phyloP scores from a whole-genome alignment of 2,797 vertebrate species.

The Corythornis leucogaster region DNA sequence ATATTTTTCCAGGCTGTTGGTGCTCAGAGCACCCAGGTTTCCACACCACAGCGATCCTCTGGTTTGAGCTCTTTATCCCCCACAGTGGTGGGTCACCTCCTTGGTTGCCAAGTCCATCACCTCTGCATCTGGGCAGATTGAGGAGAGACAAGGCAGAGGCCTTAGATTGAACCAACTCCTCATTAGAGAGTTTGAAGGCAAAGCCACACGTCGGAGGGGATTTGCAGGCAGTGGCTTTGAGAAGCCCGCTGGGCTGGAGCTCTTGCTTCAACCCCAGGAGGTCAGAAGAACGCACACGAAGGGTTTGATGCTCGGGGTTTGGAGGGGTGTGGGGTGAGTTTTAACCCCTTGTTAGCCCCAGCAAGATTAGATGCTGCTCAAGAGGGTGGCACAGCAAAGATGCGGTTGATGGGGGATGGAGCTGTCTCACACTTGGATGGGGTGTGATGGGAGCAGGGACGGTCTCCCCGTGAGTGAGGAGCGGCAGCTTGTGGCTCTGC shows the following conservation, averaged over 20 bases:
- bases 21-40: background rate
- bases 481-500: background rate
- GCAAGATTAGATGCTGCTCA: accelerated
- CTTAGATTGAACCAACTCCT: background rate
- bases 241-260: background rate
- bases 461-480: background rate
- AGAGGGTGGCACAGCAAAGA: accelerated
- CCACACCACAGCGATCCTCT: accelerated
- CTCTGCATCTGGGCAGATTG: accelerated
- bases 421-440: background rate
- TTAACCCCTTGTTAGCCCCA: background rate
- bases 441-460: background rate
- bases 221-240: background rate
- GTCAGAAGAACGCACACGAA: background rate
- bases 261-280: background rate
- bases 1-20: accelerated
- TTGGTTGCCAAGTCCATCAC: background rate
- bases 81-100: background rate
- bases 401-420: background rate
- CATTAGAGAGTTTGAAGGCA: background rate
- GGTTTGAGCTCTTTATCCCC: background rate
- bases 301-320: background rate
- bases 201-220: background rate
- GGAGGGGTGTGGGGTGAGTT: background rate
- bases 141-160: background rate